Conservation (phyloP, 2,113 vertebrate species). For the Micromys minutus region DNA sequence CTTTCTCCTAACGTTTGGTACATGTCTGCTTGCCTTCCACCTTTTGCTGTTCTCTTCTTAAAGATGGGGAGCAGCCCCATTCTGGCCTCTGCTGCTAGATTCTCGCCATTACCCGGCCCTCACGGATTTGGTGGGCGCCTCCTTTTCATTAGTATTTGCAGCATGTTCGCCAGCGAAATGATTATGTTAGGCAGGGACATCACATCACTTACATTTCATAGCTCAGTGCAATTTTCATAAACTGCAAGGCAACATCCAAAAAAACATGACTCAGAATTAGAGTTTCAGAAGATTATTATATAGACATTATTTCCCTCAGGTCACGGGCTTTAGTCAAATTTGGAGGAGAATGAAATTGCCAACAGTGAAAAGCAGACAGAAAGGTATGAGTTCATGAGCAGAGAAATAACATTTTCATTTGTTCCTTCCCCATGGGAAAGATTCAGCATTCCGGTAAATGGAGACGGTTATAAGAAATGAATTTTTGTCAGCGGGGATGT, state of each 20-base stretch:
- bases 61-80: background rate
- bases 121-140: conserved; percentile 69
- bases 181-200: conserved; percentile 90
- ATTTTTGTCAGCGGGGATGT: conserved; percentile 97
- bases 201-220: conserved; percentile 93
- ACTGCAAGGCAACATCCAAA: conserved; percentile 90
- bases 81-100: conserved; percentile 40
- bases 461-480: conserved; percentile 99
- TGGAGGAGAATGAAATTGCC: conserved; percentile 98
- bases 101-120: conserved; percentile 66
- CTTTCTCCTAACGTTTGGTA: background rate
- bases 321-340: conserved; percentile 99
- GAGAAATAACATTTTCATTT: conserved; percentile 99
- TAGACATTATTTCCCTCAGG: conserved; percentile 99
- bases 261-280: conserved; percentile 94
- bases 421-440: conserved; percentile 96
- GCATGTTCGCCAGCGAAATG: conserved; percentile 88
- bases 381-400: conserved; percentile 99
- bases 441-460: conserved; percentile 98
- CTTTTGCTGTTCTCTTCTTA: conserved; percentile 19
- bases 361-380: conserved; percentile 96
- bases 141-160: conserved; percentile 85
- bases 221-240: conserved; percentile 92
- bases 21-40: conserved; percentile 9
- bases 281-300: conserved; percentile 97